A percentile compares a stretch with the other conserved stretches of the same genome.
Conservation (phyloP, 2,888 invertebrate genomes). For the Amaurobius ferox region DNA sequence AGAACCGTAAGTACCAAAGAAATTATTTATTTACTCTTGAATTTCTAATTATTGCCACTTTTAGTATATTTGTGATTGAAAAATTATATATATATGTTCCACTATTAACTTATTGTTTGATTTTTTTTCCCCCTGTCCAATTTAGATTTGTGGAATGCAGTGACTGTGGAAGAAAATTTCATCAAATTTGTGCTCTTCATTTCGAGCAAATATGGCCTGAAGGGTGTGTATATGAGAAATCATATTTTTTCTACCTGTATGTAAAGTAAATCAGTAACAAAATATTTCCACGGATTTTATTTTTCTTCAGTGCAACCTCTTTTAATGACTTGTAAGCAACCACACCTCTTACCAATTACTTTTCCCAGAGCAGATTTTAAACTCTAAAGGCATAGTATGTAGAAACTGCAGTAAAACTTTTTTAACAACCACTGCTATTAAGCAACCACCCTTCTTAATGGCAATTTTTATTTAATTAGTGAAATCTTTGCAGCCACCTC, state of each 20-base stretch:
- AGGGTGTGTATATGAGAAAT: constrained; percentile 81
- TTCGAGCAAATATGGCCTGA: constrained; percentile 96
- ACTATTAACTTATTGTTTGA: neutral
- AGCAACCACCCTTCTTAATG: no score
- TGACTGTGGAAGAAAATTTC: constrained; percentile 97
- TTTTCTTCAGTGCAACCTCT: neutral
- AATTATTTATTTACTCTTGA: neutral
- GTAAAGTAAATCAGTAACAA: neutral
- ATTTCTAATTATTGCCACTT: no score
- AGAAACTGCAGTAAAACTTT: no score
- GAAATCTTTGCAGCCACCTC: no score
- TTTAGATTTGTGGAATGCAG: constrained; percentile 89
- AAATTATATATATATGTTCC: neutral
- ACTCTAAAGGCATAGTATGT: no score
- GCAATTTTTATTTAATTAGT: no score
- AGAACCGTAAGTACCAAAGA: constrained; percentile 84
- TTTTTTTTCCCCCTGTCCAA: no score
- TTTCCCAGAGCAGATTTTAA: no score
- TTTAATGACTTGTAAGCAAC: no score
- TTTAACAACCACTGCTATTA: no score
- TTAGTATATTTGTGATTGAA: neutral
- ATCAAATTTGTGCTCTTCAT: constrained; percentile 98
- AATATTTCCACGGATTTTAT: neutral
- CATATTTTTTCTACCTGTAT: neutral
- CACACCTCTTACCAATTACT: no score